Evolutionary conservation across 2,113 vertebrate species (phyloP), one percentile per base, ranked within the genome.

Genomic region (Typhlomys cinereus): DNA sequence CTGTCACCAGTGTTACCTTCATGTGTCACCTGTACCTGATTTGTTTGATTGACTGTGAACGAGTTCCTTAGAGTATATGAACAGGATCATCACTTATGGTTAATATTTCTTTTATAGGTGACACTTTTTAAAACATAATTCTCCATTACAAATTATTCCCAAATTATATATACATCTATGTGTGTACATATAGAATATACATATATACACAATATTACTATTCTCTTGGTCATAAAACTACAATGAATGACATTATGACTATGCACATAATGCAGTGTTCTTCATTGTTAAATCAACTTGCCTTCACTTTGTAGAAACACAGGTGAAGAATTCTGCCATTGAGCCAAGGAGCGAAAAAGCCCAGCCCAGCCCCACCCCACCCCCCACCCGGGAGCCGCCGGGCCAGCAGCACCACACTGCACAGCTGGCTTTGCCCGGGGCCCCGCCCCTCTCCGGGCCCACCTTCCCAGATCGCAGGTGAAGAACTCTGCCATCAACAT

Each of bases 231-330:
- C 93, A 89, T 94, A 94, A 97, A 95, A 96, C 90, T 74, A 88
- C 44, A 88, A 85, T 95, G 84, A 91, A 96, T 96, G 79, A 31
- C 0, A 71, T 20, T 41, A 23, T 96, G 86, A 79, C 39, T 88
- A 90, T 85, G 66, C 0, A 92, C 76, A 64, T 97, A 46, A 52
- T 87, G 88, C 87, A 88, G 92, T 95, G 62, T 96, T 97, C 92
- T 94, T 76, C 85, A 92, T 96, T 96, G 87, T 96, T 95, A 96
- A 90, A 96, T 97, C 96, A 92, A 96, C 79, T 97, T 95, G 92
- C 94, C 93, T 94, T 97, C 66, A 84, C 97, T 94, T 92, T 90
- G 92, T 96, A 92, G 85, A 95, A 93, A 59, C 88, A 66, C 48
- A 89, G 91, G n/a, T n/a, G n/a, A n/a, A n/a, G n/a, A n/a, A n/a